These are phyloP conservation scores for Brienomyrus brachyistius DNA, from an alignment of 2,113 vertebrate genomes.

Conservation along the genomic window DNA sequence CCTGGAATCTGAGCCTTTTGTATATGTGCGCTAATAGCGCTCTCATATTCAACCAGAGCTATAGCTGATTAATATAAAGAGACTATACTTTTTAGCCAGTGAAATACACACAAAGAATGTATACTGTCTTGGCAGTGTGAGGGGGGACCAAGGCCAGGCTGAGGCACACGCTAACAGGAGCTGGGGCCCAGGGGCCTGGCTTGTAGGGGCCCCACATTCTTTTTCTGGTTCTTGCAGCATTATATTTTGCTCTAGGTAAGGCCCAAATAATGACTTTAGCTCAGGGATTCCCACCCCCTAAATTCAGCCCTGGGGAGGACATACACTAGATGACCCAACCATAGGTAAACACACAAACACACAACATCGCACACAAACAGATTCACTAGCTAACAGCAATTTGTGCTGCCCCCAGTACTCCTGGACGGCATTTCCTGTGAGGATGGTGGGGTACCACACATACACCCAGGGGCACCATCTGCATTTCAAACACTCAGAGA, in stretches of 20 bases:
- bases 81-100: background rate
- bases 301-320: background rate
- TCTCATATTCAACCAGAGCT: background rate
- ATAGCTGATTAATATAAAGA: background rate
- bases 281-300: background rate
- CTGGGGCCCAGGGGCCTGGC: background rate
- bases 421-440: background rate
- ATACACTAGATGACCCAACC: background rate
- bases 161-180: background rate
- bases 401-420: background rate
- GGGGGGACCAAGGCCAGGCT: background rate
- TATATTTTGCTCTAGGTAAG: background rate
- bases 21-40: background rate
- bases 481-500: background rate
- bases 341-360: background rate
- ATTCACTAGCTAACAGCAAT: background rate
- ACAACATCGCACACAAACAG: background rate
- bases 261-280: background rate
- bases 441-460: background rate
- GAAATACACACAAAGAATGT: background rate
- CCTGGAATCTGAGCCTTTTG: background rate
- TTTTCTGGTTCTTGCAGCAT: background rate
- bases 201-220: no score
- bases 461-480: background rate
- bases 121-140: background rate